These are phyloP conservation scores for Corticium candelabrum DNA, from an alignment of 37 sponge, comb jelly and placozoan species.

Conservation along the genomic window DNA sequence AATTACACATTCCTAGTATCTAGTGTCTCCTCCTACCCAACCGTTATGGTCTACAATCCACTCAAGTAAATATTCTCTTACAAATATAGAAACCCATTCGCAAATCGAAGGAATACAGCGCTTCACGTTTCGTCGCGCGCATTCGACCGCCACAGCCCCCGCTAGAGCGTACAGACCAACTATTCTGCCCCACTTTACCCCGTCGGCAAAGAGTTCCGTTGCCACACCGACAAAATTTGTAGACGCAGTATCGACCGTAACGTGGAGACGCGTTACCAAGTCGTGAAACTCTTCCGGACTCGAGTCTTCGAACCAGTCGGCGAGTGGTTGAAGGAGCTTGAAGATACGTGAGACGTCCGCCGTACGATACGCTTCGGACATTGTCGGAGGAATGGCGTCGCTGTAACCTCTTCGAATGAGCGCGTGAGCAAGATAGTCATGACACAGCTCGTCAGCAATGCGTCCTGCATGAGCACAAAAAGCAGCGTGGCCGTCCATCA, in stretches of 20 bases:
- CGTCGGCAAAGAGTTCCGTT: constrained; percentile 16
- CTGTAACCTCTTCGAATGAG: not conserved
- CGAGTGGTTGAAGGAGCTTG: constrained; percentile 16
- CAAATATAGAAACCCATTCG: constrained; percentile 31
- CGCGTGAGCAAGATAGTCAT: not conserved
- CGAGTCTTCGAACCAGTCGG: constrained; percentile 5
- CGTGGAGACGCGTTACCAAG: not conserved
- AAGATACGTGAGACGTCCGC: constrained; percentile 10
- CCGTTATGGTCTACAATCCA: constrained; percentile 32
- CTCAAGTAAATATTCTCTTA: constrained; percentile 16
- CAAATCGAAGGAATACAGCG: constrained; percentile 19
- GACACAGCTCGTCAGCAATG: not conserved
- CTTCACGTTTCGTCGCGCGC: constrained; percentile 11
- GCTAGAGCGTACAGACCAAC: constrained; percentile 37
- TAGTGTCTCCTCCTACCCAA: constrained; percentile 76
- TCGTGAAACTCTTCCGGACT: not conserved
- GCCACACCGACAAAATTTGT: constrained; percentile 23
- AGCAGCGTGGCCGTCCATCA: no score
- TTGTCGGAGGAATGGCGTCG: not conserved
- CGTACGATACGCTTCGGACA: not conserved
- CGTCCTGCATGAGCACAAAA: not conserved
- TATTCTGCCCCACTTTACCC: constrained; percentile 42
- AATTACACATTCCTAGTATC: no score
- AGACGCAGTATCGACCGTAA: constrained; percentile 19
- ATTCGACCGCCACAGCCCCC: constrained; percentile 20